Conservation (phyloP, 53 echinoderm and acorn worm genomes). For the Stichopus horrens region DNA sequence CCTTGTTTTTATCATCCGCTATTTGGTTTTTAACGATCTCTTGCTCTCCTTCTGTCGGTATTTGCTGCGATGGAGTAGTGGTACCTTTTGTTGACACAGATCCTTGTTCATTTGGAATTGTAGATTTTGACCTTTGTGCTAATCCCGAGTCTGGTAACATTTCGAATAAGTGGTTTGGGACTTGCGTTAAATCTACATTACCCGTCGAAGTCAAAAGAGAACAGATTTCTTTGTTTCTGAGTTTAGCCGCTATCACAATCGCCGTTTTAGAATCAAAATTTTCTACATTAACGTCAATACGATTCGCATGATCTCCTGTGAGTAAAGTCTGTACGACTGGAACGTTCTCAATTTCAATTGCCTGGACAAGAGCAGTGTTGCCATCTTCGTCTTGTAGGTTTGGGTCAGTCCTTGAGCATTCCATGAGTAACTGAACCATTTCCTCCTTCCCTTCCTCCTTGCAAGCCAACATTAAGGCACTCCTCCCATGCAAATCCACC, state of each 20-base stretch:
- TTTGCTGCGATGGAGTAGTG: background rate
- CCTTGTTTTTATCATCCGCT: background rate
- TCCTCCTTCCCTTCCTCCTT: slow-evolving; percentile 64
- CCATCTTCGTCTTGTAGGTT: slow-evolving; percentile 85
- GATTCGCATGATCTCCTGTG: slow-evolving; percentile 25
- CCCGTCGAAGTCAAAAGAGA: slow-evolving; percentile 71
- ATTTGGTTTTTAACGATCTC: background rate
- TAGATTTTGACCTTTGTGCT: background rate
- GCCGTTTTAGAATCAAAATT: slow-evolving; percentile 69
- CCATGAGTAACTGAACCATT: slow-evolving; percentile 59
- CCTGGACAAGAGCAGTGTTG: slow-evolving; percentile 86
- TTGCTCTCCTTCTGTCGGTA: background rate
- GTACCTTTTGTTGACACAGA: background rate
- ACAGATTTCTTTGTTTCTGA: slow-evolving; percentile 80
- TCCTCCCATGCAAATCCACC: slow-evolving; percentile 77
- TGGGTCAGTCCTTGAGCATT: slow-evolving; percentile 56
- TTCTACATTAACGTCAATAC: slow-evolving; percentile 58
- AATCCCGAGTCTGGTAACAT: slow-evolving; percentile 53
- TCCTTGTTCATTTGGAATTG: background rate
- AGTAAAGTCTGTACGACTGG: slow-evolving; percentile 63
- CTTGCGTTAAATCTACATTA: slow-evolving; percentile 45
- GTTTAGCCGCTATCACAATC: slow-evolving; percentile 80
- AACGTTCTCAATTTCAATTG: slow-evolving; percentile 77
- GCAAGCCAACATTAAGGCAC: slow-evolving; percentile 78
- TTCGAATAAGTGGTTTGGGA: slow-evolving; percentile 65